Evolutionary conservation across 2,113 vertebrate species (phyloP).

Genomic region (Burhinus oedicnemus): DNA sequence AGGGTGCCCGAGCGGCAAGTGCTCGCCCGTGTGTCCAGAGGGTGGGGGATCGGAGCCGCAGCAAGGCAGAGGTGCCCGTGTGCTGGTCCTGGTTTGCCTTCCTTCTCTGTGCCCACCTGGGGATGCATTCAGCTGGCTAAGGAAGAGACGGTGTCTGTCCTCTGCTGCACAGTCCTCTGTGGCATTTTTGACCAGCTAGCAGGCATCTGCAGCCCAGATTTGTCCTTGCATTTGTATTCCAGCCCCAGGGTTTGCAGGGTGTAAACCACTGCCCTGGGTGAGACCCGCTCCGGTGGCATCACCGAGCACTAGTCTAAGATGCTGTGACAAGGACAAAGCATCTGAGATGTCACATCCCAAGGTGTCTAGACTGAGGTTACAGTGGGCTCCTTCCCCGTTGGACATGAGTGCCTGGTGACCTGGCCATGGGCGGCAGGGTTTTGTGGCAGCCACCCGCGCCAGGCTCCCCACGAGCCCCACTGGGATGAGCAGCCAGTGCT

Average conservation of each 20-base stretch:
- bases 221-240: not conserved
- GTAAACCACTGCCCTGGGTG: not conserved
- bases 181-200: not conserved
- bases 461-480: fast-evolving
- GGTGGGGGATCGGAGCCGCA: not conserved
- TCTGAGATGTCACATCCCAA: not conserved
- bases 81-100: not conserved
- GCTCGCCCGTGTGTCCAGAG: not conserved
- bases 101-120: not conserved
- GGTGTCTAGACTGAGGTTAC: not conserved
- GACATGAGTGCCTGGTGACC: not conserved
- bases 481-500: not conserved
- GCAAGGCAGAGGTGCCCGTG: not conserved
- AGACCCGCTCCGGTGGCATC: not conserved
- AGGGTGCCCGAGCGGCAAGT: not conserved
- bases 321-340: not conserved
- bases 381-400: not conserved
- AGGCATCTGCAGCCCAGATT: not conserved
- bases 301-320: fast-evolving
- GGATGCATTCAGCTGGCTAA: not conserved
- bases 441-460: fast-evolving
- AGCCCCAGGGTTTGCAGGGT: not conserved
- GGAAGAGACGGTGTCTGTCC: not conserved
- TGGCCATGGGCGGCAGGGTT: not conserved
- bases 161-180: not conserved